phyloP scores from a whole-genome alignment of 2,113 vertebrate genomes.

The Anolis sagrei region DNA sequence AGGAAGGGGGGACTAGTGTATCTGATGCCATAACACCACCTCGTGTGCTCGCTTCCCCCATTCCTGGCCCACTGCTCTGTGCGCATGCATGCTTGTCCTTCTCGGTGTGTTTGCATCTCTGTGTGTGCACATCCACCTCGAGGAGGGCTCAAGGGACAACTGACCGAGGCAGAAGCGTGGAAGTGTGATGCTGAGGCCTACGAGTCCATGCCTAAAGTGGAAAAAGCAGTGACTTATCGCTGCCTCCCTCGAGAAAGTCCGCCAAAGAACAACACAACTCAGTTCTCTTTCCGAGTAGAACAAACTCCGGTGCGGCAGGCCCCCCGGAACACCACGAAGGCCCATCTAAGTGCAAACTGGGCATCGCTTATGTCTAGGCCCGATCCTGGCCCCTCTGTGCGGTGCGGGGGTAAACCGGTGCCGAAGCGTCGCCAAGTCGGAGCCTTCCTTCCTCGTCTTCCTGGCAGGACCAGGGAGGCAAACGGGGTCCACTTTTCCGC shows the following conservation, averaged over 20 bases:
- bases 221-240: conserved; percentile 41
- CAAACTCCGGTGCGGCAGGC: too few relatives aligned
- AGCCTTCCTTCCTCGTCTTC: conserved; percentile 40
- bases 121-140: background rate
- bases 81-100: background rate
- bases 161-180: conserved; percentile 12
- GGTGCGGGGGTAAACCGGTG: too few relatives aligned
- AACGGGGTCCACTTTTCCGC: conserved; percentile 25
- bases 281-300: background rate
- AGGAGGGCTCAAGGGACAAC: conserved; percentile 24
- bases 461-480: background rate
- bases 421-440: conserved; percentile 38
- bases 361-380: background rate
- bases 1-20: background rate
- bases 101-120: background rate
- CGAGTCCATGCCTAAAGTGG: background rate
- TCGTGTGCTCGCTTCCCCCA: background rate
- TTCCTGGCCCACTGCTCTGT: background rate
- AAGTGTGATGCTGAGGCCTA: background rate
- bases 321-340: background rate
- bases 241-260: background rate
- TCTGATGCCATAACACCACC: too few relatives aligned
- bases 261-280: conserved; percentile 25
- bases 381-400: background rate
- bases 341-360: conserved; percentile 31